Base-by-base conservation (phyloP, 2,888 invertebrate genomes). In the Branchellion lobata region DNA sequence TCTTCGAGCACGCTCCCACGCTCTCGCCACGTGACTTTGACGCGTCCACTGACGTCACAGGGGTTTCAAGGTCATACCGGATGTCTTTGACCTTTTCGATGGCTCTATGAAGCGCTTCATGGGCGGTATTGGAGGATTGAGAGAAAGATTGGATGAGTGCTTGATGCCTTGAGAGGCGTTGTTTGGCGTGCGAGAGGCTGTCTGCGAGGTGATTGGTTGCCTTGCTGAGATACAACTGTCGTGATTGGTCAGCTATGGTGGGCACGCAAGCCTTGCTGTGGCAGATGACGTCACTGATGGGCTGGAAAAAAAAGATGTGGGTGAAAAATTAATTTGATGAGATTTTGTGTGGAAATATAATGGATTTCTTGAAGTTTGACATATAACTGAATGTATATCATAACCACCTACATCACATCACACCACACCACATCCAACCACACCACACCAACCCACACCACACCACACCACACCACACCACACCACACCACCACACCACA, bases 261-360 rank as follows among this genome's bases (percentile, higher is more conserved):
- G 96, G 95, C 80, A 95, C 90, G 1, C 93, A 92, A 0, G 92
- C 92, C 82, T 94, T 91, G 0, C 93, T 91, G 0, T 94, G 92
- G 81, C 92, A 91, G 0, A 93, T 91, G 80, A 93, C 92, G 83
- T 92, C 91, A 53, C 86, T 85, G 33, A 87, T 86, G n/a, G 89
- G 89, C 85, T 81, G 79, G 8, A 61, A 74, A 40, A 34, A 27
- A 0, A 31, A 11, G 31, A 21, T 31, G 24, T 3, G 33, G 33
- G 18, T 8, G 33, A 29, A 18, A 72, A 24, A 72, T 31, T 31
- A 72, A 14, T 75, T 73, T 27, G 33, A 18, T n/a, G n/a, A 18
- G 5, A 1, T 27, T 75, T 1, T n/a, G 11, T 5, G 36, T 47
- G 14, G 51, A 2, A 75, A 36, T 14, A 18, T 14, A 33, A 33